phyloP scores from a whole-genome alignment of 2,888 invertebrate species.

The Antitype chi region DNA sequence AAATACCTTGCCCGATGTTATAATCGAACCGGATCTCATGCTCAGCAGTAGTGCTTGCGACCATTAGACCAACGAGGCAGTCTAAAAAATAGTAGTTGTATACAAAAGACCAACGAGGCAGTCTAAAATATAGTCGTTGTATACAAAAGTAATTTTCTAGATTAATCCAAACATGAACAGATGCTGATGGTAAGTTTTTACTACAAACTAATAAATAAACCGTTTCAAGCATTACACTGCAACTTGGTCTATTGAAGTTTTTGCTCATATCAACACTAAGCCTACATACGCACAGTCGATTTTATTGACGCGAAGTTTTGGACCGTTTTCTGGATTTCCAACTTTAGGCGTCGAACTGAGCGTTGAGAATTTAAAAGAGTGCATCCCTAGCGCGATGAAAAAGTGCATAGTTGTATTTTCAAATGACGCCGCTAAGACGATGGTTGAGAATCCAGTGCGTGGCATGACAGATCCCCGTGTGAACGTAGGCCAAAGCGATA shows the following conservation, averaged over 20 bases:
- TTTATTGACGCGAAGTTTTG: neutral
- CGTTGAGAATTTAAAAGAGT: neutral
- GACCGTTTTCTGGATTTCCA: neutral
- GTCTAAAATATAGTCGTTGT: too few species aligned
- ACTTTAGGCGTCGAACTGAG: neutral
- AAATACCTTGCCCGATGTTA: neutral
- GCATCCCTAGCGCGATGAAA: neutral
- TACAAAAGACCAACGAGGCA: neutral
- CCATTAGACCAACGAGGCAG: neutral
- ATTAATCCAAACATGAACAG: neutral
- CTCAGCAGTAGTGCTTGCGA: neutral
- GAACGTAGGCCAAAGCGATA: neutral
- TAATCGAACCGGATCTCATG: neutral
- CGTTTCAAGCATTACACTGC: neutral
- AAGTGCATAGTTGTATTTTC: neutral
- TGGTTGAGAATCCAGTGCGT: neutral
- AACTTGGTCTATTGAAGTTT: slow-evolving; percentile 11
- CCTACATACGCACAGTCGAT: neutral
- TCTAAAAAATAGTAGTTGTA: neutral
- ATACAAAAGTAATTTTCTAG: neutral
- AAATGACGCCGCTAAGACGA: neutral
- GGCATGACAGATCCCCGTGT: neutral
- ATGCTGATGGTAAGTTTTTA: slow-evolving; percentile 12
- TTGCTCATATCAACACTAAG: slow-evolving; percentile 25
- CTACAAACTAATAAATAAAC: slow-evolving; percentile 15